A percentile compares a stretch with the other conserved stretches of the same genome.
phyloP scores from a whole-genome alignment of 2,888 invertebrate species.

The Megastigmus dorsalis region DNA sequence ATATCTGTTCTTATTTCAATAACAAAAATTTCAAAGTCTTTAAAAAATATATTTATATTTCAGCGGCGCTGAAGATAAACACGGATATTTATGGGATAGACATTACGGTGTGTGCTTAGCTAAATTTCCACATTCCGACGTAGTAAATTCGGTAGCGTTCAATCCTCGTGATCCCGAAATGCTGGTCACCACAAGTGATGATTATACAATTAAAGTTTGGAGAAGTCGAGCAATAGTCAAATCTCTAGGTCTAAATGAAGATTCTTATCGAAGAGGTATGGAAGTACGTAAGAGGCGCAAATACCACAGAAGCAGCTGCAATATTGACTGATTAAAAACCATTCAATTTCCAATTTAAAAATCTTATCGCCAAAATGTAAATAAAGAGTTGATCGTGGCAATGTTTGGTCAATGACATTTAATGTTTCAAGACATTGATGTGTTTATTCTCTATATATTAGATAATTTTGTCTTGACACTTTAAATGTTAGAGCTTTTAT shows the following conservation, averaged over 20 bases:
- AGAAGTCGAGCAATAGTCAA: slow-evolving; percentile 75
- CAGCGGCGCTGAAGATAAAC: slow-evolving; percentile 89
- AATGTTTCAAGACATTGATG: slow-evolving; percentile 19
- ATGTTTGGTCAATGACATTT: slow-evolving; percentile 20
- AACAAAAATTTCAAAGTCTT: slow-evolving; percentile 10
- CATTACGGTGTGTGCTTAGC: slow-evolving; percentile 87
- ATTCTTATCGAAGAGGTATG: slow-evolving; percentile 73
- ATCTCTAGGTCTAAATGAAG: slow-evolving; percentile 73
- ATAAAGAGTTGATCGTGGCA: slow-evolving; percentile 24
- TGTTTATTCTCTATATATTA: slow-evolving; percentile 18
- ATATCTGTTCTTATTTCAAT: slow-evolving; percentile 3
- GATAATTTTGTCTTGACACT: slow-evolving; percentile 22
- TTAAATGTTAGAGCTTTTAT: slow-evolving; percentile 30
- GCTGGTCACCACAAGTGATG: slow-evolving; percentile 89
- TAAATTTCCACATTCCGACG: slow-evolving; percentile 85
- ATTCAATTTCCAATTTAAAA: slow-evolving; percentile 71
- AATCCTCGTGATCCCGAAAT: slow-evolving; percentile 87
- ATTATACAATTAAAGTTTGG: slow-evolving; percentile 83
- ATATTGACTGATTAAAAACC: slow-evolving; percentile 70
- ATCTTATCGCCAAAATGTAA: slow-evolving; percentile 34
- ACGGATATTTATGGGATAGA: slow-evolving; percentile 90
- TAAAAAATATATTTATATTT: slow-evolving; percentile 58
- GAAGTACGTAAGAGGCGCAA: slow-evolving; percentile 73
- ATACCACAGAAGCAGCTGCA: slow-evolving; percentile 67
- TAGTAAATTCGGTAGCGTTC: slow-evolving; percentile 90